Evolutionary conservation across 2,113 vertebrate species (phyloP), one percentile per base, ranked within the genome.

Genomic region (Bungarus multicinctus): DNA sequence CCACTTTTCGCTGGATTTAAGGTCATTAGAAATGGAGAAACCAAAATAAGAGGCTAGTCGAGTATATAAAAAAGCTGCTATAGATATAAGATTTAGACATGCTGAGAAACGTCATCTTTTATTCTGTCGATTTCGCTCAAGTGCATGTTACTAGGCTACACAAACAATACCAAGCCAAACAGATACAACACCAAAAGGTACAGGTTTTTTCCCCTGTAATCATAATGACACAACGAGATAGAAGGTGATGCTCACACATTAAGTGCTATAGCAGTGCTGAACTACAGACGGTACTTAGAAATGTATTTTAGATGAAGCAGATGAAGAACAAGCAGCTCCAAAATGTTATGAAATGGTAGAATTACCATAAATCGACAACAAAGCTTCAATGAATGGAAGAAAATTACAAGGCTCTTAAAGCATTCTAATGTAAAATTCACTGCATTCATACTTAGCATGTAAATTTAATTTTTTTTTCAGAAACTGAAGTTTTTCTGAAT

Each of bases 21-120:
- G 50, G 89, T 89, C 90, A 53, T 93, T 92, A 34, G n/a, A 88
- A 89, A 91, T 89, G 60, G 18, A 25, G 85, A 92, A 20, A 39
- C 23, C 1, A 34, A 86, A 90, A 57, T 34, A 87, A 88, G 12
- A 45, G 85, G 43, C 27, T 60, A 7, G 50, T 55, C 27, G 53
- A 5, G 50, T 60, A 58, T 8, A 86, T 20, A 91, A 91, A 89
- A 23, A 93, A 52, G 34, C 14, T 23, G 2, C 88, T 93, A 27
- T 16, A 91, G 95, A 18, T 3, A 58, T 57, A 52, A 81, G 9
- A 20, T 47, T n/a, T 23, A 30, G 89, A 25, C 0, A 88, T 43
- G 34, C 74, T 81, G n/a, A 81, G 34, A 81, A 81, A 43, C 0
- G 20, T 81, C 74, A 43, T 85, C 5, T 16, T 87, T 87, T 90